phyloP scores from a whole-genome alignment of 2,113 vertebrate genomes.

The Phycodurus eques region DNA sequence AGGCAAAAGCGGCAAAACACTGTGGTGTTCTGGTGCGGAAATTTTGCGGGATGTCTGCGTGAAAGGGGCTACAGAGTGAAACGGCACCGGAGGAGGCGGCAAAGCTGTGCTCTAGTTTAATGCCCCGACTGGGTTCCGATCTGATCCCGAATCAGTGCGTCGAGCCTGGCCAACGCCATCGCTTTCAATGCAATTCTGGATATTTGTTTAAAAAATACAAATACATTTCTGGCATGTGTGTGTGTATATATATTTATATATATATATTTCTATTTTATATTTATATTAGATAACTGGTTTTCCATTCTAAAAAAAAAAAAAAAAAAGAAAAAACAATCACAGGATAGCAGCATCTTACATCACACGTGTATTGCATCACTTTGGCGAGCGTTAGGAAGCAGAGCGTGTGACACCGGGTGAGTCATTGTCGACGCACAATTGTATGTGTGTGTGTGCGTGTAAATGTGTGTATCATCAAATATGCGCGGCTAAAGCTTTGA shows the following conservation, averaged over 20 bases:
- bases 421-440: constrained; percentile 53
- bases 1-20: background rate
- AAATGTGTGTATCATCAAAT: constrained; percentile 25
- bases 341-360: constrained; percentile 81
- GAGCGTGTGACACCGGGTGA: constrained; percentile 3
- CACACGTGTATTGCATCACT: constrained; percentile 75
- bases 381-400: constrained; percentile 71
- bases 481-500: constrained; percentile 65
- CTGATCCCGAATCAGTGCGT: background rate
- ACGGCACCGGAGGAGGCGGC: background rate
- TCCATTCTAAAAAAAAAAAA: constrained; percentile 57
- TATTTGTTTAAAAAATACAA: constrained; percentile 61
- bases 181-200: constrained; percentile 70
- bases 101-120: background rate
- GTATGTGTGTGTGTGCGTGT: constrained; percentile 14
- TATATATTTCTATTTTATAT: constrained; percentile 35
- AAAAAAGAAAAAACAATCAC: constrained; percentile 63
- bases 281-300: constrained; percentile 75
- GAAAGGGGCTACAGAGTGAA: background rate
- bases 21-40: background rate
- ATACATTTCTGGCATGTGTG: constrained; percentile 20
- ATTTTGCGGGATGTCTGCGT: background rate
- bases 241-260: constrained; percentile 57
- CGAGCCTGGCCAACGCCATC: constrained; percentile 37
- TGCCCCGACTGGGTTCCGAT: constrained; percentile 1